Evolutionary conservation across 2,797 vertebrate genomes (phyloP).

Genomic region (Molothrus ater): DNA sequence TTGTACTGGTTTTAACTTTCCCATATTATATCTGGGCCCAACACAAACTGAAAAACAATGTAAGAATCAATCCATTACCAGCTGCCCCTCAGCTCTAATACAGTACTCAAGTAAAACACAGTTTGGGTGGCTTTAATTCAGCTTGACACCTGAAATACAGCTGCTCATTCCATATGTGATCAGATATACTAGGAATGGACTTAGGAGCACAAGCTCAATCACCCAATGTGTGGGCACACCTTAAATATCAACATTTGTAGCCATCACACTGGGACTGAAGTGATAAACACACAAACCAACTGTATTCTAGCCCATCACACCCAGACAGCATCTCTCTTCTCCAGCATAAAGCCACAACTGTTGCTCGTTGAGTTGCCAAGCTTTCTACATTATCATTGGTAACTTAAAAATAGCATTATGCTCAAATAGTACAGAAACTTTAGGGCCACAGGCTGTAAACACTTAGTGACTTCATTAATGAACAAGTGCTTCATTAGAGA

Average conservation of each 20-base stretch:
- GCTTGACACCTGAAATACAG: background rate
- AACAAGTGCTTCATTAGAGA: background rate
- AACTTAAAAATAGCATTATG: background rate
- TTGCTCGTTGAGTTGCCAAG: constrained; percentile 1
- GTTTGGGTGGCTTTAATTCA: background rate
- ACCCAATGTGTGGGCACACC: background rate
- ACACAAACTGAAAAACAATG: background rate
- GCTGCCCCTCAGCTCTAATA: background rate
- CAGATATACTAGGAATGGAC: background rate
- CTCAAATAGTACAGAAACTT: background rate
- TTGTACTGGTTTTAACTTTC: background rate
- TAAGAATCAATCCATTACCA: background rate
- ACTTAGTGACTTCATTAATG: background rate
- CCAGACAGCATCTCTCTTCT: background rate
- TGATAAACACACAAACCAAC: background rate
- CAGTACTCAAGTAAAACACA: background rate
- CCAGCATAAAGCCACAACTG: constrained; percentile 5
- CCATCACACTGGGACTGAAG: background rate
- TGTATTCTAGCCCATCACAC: background rate
- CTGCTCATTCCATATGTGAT: constrained; percentile 14
- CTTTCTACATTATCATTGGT: background rate
- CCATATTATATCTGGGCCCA: background rate
- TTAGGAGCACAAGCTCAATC: background rate
- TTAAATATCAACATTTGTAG: constrained; percentile 11
- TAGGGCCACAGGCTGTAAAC: background rate